Percentiles rank a stretch among this genome's conserved stretches.
These are phyloP conservation scores for Polymixis lichenea DNA, from an alignment of 2,888 invertebrate genomes.

Conservation along the genomic window DNA sequence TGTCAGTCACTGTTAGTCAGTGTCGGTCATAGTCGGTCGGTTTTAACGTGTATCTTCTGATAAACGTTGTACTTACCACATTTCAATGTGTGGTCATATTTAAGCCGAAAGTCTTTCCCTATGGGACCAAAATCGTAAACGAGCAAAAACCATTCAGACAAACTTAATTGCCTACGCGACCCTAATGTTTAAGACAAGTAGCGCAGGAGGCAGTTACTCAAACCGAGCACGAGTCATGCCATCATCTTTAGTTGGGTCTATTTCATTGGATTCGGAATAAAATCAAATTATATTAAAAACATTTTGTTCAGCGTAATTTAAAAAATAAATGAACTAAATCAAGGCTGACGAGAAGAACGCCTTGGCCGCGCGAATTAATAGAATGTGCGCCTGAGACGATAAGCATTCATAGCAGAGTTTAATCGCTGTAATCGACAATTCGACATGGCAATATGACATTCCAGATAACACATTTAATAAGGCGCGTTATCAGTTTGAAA, in stretches of 20 bases:
- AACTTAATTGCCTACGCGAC: not conserved
- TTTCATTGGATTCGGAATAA: not conserved
- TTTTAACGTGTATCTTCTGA: no score
- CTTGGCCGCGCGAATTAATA: not conserved
- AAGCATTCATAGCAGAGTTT: not conserved
- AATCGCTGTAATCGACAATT: not conserved
- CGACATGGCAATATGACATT: not conserved
- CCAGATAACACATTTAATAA: not conserved
- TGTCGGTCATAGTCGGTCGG: no score
- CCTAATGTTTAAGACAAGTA: not conserved
- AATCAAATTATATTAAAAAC: not conserved
- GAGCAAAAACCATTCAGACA: no score
- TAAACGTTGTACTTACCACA: no score
- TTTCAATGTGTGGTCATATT: not conserved
- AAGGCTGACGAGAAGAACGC: not conserved
- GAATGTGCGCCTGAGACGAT: not conserved
- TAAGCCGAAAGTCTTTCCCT: no score
- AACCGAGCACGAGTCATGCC: no score
- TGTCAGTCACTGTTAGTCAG: no score
- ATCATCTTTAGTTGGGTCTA: not conserved
- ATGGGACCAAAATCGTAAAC: no score
- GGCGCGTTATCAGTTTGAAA: not conserved
- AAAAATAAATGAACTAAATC: not conserved
- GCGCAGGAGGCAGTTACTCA: not conserved
- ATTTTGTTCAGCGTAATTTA: not conserved